Percentiles rank a stretch among this genome's conserved stretches.
Conservation (phyloP, 2,888 invertebrate species). For the Nowickia ferox region DNA sequence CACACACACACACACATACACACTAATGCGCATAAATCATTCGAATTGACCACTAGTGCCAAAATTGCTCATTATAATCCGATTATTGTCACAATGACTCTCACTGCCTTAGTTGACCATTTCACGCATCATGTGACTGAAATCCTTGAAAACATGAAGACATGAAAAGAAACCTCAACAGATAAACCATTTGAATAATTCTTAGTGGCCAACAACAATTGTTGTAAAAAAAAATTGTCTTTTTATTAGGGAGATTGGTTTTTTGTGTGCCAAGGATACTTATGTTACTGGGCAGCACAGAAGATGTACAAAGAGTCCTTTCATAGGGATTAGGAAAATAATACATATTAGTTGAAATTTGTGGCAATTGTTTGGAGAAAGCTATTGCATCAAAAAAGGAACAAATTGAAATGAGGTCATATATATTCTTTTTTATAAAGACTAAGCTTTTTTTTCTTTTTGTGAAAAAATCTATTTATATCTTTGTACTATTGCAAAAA, state of each 20-base stretch:
- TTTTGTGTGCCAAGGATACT: constrained; percentile 15
- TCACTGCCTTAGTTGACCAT: constrained; percentile 75
- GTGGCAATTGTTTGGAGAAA: constrained; percentile 2
- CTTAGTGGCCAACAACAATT: constrained; percentile 51
- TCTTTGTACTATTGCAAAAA: not conserved
- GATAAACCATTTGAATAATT: constrained; percentile 43
- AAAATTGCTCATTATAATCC: constrained; percentile 81
- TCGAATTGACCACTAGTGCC: constrained; percentile 79
- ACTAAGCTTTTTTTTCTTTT: not conserved
- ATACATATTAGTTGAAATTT: constrained; percentile 23
- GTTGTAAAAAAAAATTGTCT: constrained; percentile 21
- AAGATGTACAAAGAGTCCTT: constrained; percentile 26
- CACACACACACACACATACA: not conserved
- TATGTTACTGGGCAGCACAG: constrained; percentile 24
- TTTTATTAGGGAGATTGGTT: constrained; percentile 52
- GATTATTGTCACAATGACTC: constrained; percentile 78
- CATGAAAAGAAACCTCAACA: constrained; percentile 38
- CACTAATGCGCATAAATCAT: constrained; percentile 61
- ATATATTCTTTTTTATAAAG: not conserved
- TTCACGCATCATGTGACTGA: constrained; percentile 78
- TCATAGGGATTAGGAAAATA: constrained; percentile 28
- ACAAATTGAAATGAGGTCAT: not conserved
- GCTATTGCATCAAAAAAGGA: not conserved
- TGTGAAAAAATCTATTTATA: not conserved
- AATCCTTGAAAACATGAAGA: constrained; percentile 54